Base-by-base conservation (phyloP, 2,113 vertebrate species). In the Clarias macrocephalus region DNA sequence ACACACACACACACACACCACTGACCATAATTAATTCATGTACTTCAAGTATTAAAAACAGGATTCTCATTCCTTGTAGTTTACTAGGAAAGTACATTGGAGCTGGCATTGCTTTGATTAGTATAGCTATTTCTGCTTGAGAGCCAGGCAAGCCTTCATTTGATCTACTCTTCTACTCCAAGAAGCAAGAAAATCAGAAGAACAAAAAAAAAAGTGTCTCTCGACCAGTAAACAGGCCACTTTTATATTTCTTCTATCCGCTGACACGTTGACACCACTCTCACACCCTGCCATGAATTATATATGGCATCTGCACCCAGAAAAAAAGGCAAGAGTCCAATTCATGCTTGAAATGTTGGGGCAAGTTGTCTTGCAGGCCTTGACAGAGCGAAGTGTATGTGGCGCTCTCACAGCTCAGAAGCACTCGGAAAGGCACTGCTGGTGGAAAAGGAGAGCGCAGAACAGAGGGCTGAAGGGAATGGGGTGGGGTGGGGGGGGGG, bases 211-310 rank as follows among this genome's bases (percentile, higher is more conserved):
- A 88, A 91, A 65, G 91, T 87, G 89, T 90, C 90, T 93, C 93
- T 94, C 85, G 91, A 89, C 90, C 93, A 95, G 94, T 95, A 95
- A 96, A 95, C 94, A 96, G 93, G 91, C 85, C 91, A 94, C 93
- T 96, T 95, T 96, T 93, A 92, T 90, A 94, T 93, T 94, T 94
- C 92, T 93, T 93, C 94, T 91, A 92, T 93, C 92, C 93, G 85
- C 92, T 95, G 95, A 95, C 94, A 94, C 93, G 90, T 95, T 96
- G 95, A 95, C 94, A 95, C 94, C 91, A 92, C 94, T 93, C 94
- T 94, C 93, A 94, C 93, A 93, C 93, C 93, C 93, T 87, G 87
- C 87, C 91, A 95, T 96, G 95, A 96, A 96, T 96, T 94, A 96
- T 95, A 96, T 95, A 95, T 93, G 94, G 96, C 93, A 93, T 93